Percentiles rank a stretch among this genome's conserved stretches.
Evolutionary conservation across 2,888 invertebrate species (phyloP).

Genomic region (Cosmorhoe ocellata): DNA sequence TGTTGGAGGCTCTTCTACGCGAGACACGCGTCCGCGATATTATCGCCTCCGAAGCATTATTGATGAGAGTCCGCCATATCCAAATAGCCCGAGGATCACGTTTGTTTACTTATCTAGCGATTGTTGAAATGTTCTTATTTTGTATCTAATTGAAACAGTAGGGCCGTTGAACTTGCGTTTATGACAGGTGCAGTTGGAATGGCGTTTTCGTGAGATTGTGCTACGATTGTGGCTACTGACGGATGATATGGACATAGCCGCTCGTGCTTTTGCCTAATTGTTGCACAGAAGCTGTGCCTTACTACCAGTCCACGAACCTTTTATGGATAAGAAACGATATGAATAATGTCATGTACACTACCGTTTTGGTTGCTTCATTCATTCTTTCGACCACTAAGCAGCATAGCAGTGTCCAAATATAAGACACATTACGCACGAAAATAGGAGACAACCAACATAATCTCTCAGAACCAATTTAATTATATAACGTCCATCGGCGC

Average conservation of each 20-base stretch:
- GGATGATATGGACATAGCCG: slow-evolving; percentile 59
- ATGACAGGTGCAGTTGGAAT: slow-evolving; percentile 78
- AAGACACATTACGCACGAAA: too few species aligned
- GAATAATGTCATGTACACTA: slow-evolving; percentile 69
- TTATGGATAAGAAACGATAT: slow-evolving; percentile 72
- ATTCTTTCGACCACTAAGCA: slow-evolving; percentile 70
- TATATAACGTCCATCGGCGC: too few species aligned
- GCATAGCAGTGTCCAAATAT: slow-evolving; percentile 51
- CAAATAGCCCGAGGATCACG: slow-evolving; percentile 78
- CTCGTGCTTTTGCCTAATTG: slow-evolving; percentile 67
- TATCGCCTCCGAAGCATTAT: slow-evolving; percentile 77
- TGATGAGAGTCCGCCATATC: slow-evolving; percentile 76
- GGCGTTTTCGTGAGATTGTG: slow-evolving; percentile 79
- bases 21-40: slow-evolving; percentile 78
- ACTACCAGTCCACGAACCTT: slow-evolving; percentile 57
- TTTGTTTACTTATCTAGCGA: slow-evolving; percentile 75
- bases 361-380: slow-evolving; percentile 74
- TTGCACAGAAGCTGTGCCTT: slow-evolving; percentile 73
- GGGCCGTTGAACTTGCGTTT: slow-evolving; percentile 63
- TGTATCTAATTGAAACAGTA: slow-evolving; percentile 69
- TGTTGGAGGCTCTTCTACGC: slow-evolving; percentile 73
- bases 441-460: too few species aligned
- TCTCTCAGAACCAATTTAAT: too few species aligned
- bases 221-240: slow-evolving; percentile 66
- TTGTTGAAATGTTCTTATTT: slow-evolving; percentile 64